Conservation (phyloP, 2,888 invertebrate genomes). For the Cyclophora albipunctata region DNA sequence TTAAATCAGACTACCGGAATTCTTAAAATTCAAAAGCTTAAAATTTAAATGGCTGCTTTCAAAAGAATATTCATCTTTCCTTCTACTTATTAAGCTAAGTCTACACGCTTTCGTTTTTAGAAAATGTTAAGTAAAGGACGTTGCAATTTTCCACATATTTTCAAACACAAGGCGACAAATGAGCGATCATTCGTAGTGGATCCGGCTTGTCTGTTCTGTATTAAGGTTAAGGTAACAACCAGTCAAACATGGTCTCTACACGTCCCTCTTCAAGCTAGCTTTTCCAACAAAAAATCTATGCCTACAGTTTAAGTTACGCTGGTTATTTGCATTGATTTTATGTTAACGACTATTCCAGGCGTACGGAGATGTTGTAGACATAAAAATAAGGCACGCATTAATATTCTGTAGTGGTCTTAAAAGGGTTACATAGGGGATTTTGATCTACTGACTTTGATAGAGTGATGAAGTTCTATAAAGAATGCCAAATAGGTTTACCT, state of each 20-base stretch:
- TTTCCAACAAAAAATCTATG: slow-evolving; percentile 3
- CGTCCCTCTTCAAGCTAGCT: neutral
- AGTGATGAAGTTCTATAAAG: too few species aligned
- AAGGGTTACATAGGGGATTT: slow-evolving; percentile 1
- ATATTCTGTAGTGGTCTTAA: slow-evolving; percentile 11
- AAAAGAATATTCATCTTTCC: too few species aligned
- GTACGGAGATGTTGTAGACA: slow-evolving; percentile 22
- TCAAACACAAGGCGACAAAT: slow-evolving; percentile 7
- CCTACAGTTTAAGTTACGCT: slow-evolving; percentile 10
- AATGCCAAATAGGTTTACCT: too few species aligned
- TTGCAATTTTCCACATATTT: too few species aligned
- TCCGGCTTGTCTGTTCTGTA: slow-evolving; percentile 19
- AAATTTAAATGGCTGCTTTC: too few species aligned
- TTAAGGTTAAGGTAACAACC: slow-evolving; percentile 25
- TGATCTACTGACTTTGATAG: neutral
- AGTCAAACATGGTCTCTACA: slow-evolving; percentile 15
- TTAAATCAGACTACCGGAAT: too few species aligned
- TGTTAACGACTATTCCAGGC: slow-evolving; percentile 28
- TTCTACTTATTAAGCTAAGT: too few species aligned
- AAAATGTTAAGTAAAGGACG: too few species aligned
- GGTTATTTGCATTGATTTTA: slow-evolving; percentile 24
- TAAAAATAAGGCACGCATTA: slow-evolving; percentile 18
- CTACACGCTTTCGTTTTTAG: too few species aligned
- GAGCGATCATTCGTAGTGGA: slow-evolving; percentile 13
- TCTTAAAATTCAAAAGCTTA: too few species aligned